Base-by-base conservation (phyloP, 2,797 vertebrate genomes). In the Tokudaia tokunoshimensis region DNA sequence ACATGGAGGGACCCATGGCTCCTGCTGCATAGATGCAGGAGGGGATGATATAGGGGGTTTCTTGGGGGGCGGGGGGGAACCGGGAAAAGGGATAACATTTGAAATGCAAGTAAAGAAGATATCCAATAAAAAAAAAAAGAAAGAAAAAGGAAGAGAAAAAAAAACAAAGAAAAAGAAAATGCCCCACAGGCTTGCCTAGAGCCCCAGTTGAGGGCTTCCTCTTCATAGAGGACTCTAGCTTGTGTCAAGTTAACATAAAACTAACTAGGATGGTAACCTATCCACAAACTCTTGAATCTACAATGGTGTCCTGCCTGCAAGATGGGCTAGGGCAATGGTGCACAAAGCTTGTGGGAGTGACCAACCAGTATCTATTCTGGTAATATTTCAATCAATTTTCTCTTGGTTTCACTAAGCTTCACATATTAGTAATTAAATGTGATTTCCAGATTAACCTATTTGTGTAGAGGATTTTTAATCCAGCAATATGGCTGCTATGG, bases 361-460 rank as follows among this genome's bases (percentile, higher is more conserved):
- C 41, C 41, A 84, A 20, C 26, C 17, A 63, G 11, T 83, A 83
- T 83, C 52, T 84, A 5, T 84, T 47, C 59, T 74, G 76, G 72
- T 83, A 76, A 72, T 57, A 89, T 89, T 90, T 86, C 72, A 91
- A 85, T 72, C 4, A 26, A 17, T 91, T 95, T 15, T 50, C 47
- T 94, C 22, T 87, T 86, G 8, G 7, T 19, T 3, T 92, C 31
- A n/a, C 17, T 57, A 88, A 78, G 13, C 59, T 89, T 90, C 29
- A 85, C 81, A 74, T 59, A 34, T 94, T 88, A 92, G 78, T 20
- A 92, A 92, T 55, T 85, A 94, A 95, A 59, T 5, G 17, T 84
- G 6, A 82, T 78, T 50, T 80, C 67, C 34, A 94, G 29, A 81
- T 44, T 22, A 83, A 82, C 92, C 10, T 80, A 14, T 70, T 70